These are phyloP conservation scores for Bufo gargarizans DNA, from an alignment of 2,113 vertebrate species.

Conservation along the genomic window DNA sequence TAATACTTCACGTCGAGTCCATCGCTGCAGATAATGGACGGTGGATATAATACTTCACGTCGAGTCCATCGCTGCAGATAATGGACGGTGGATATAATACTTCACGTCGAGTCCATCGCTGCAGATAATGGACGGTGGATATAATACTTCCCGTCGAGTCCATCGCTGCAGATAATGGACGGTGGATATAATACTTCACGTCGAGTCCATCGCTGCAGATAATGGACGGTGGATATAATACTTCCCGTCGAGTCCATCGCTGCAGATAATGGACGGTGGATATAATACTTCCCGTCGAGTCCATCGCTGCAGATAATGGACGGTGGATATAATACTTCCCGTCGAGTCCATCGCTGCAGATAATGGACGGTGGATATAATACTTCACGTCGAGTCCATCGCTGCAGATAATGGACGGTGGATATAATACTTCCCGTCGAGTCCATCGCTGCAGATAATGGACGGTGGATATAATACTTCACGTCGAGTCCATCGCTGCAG, in stretches of 20 bases:
- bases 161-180: not conserved
- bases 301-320: not conserved
- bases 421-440: not conserved
- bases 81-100: not conserved
- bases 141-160: not conserved
- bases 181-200: not conserved
- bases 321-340: not conserved
- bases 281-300: not conserved
- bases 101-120: not conserved
- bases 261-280: not conserved
- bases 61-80: not conserved
- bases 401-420: not conserved
- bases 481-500: not conserved
- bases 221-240: not conserved
- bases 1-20: not conserved
- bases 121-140: not conserved
- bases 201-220: not conserved
- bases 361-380: not conserved
- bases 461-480: not conserved
- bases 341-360: not conserved
- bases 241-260: not conserved
- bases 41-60: not conserved
- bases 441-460: not conserved
- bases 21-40: not conserved
- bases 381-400: not conserved